phyloP scores from a whole-genome alignment of 2,888 invertebrate genomes.

The Drosophila sordidapex region DNA sequence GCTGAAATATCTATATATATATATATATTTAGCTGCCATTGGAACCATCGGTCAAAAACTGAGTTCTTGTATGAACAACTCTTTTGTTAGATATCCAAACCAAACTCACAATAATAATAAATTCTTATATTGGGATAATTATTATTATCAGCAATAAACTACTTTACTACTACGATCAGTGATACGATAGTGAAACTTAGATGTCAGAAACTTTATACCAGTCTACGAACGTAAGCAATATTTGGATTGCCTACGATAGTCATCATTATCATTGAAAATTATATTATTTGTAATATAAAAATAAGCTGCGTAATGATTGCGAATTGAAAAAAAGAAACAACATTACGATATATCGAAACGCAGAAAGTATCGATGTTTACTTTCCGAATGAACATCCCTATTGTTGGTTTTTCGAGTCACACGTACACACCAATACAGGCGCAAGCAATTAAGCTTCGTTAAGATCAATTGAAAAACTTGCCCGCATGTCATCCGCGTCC shows the following conservation, averaged over 20 bases:
- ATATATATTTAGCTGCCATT: too few species aligned
- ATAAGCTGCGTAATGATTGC: neutral
- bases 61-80: neutral
- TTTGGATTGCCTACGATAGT: neutral
- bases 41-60: neutral
- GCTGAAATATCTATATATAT: neutral
- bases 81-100: neutral
- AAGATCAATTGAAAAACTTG: slow-evolving; percentile 84
- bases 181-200: neutral
- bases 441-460: slow-evolving; percentile 84
- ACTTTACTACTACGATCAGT: neutral
- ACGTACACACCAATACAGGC: slow-evolving; percentile 69
- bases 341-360: neutral
- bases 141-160: neutral
- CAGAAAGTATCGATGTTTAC: slow-evolving; percentile 1
- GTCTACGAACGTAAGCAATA: neutral
- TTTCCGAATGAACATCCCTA: neutral
- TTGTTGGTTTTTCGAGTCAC: slow-evolving; percentile 33
- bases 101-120: neutral
- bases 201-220: neutral
- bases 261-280: neutral
- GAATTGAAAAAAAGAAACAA: neutral
- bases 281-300: neutral
- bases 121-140: neutral
- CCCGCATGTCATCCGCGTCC: slow-evolving; percentile 80